Evolutionary conservation across 2,113 vertebrate genomes (phyloP).

Genomic region (Madoqua kirkii): DNA sequence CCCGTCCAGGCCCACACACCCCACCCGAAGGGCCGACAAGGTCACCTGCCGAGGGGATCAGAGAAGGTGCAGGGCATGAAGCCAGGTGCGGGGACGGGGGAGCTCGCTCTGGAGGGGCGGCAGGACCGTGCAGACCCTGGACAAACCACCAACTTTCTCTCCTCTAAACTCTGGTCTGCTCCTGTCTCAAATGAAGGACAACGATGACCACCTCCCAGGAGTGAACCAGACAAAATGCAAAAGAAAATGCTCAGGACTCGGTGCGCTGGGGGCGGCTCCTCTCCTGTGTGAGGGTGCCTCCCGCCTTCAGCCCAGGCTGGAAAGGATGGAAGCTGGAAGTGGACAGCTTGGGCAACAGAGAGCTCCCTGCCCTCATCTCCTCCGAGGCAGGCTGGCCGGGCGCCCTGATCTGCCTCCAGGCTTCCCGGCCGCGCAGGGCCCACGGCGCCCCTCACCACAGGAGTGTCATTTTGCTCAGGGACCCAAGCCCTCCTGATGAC

Average conservation of each 20-base stretch:
- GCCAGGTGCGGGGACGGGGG: rapidly evolving
- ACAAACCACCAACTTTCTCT: rapidly evolving
- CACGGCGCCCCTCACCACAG: rapidly evolving
- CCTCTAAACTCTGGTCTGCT: neutral
- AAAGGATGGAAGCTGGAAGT: neutral
- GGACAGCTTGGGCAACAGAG: neutral
- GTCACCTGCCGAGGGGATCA: rapidly evolving
- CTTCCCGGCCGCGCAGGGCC: rapidly evolving
- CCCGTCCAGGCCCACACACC: rapidly evolving
- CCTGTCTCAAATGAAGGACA: neutral
- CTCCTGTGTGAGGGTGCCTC: neutral
- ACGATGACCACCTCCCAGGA: rapidly evolving
- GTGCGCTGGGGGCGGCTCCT: rapidly evolving
- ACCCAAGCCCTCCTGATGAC: rapidly evolving
- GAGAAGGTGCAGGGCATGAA: rapidly evolving
- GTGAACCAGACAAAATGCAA: rapidly evolving
- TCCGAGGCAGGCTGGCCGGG: neutral
- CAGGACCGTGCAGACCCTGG: neutral
- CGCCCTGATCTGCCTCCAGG: neutral
- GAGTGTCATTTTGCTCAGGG: neutral
- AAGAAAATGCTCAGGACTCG: neutral
- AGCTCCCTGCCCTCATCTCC: neutral
- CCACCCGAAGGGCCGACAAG: rapidly evolving
- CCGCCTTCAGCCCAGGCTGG: neutral
- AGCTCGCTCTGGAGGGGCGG: rapidly evolving